Evolutionary conservation across 2,888 invertebrate genomes (phyloP).

Genomic region (Caenorhabditis uteleia): DNA sequence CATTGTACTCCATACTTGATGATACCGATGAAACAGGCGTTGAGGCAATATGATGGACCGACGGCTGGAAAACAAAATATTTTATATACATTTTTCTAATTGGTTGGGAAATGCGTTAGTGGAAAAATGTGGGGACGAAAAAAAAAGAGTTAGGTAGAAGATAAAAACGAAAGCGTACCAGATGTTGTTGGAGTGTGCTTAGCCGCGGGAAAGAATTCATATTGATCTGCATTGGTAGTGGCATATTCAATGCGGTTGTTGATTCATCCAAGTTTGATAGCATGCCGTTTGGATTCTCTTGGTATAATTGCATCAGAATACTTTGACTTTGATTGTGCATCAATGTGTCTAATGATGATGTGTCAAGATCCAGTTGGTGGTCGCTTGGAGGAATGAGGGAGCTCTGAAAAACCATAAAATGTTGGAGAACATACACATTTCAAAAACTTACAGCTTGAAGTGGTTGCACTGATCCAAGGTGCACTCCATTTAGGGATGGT

Average conservation of each 20-base stretch:
- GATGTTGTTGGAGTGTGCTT: slow-evolving; percentile 30
- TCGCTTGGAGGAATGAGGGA: slow-evolving; percentile 49
- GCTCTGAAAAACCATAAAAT: slow-evolving; percentile 32
- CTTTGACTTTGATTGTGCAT: slow-evolving; percentile 51
- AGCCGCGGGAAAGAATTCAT: slow-evolving; percentile 46
- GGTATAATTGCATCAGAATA: slow-evolving; percentile 51
- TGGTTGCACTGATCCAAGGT: slow-evolving; percentile 40
- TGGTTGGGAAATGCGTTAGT: too few relatives aligned
- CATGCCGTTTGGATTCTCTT: slow-evolving; percentile 43
- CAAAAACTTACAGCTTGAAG: slow-evolving; percentile 37
- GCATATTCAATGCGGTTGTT: too few relatives aligned
- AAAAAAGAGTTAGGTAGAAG: too few relatives aligned
- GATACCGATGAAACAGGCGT: slow-evolving; percentile 48
- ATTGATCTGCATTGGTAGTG: slow-evolving; percentile 47
- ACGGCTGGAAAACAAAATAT: slow-evolving; percentile 42
- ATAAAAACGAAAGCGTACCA: slow-evolving; percentile 44
- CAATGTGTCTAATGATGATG: slow-evolving; percentile 50
- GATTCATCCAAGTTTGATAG: slow-evolving; percentile 37
- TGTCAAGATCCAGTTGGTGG: slow-evolving; percentile 55
- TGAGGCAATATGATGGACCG: slow-evolving; percentile 54
- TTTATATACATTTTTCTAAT: not conserved
- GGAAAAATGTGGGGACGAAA: not conserved
- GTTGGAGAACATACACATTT: slow-evolving; percentile 4
- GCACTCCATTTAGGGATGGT: slow-evolving; percentile 12
- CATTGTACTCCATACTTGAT: slow-evolving; percentile 42